Base-by-base conservation (phyloP, 35 echinoderm and acorn worm genomes). In the Diadema setosum region DNA sequence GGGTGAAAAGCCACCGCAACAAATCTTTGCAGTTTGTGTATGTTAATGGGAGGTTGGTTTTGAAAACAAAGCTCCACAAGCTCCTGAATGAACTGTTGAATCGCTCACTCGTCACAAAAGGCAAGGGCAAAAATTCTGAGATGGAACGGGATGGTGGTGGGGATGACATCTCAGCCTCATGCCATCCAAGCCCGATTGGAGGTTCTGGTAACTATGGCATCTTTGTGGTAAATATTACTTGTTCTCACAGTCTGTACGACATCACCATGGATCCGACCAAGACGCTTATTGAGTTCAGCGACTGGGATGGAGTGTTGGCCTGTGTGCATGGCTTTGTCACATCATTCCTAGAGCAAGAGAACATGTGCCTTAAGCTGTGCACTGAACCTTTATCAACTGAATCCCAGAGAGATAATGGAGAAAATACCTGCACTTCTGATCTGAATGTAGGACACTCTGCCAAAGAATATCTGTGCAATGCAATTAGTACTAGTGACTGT, bases 241-340 rank as follows among this genome's bases (percentile, higher is more conserved):
- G 96, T 57, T 78, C 86, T 29, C 48, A 65, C 46, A 60, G 58
- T 56, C 90, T 92, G 43, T 99, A 94, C 84, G 96, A 99, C 74
- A 94, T 99, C 45, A 86, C 80, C 12, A 73, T 91, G 12, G 93
- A 99, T 40, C 92, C 93, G 24, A 12, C 80, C 18, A 88, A 99
- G 61, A 94, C 96, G 31, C 63, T 94, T 25, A 86, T 99, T 36
- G 96, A 99, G 65, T 99, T 99, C 26, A 94, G 87, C 58, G 93
- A 99, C 48, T 99, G 96, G 96, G 49, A 80, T 23, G 67, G 70
- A 35, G 50, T 89, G 3, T 45, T 94, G 76, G 30, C 29, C 33
- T 99, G 96, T 85, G 49, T 94, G 27, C 65, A 94, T 49, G 46
- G 92, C 29, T 46, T 93, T 14, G 57, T 99, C 18, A 37, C 46